Evolutionary conservation across 2,797 vertebrate species (phyloP), one percentile per base, ranked within the genome.

Genomic region (Acrocephalus scirpaceus): DNA sequence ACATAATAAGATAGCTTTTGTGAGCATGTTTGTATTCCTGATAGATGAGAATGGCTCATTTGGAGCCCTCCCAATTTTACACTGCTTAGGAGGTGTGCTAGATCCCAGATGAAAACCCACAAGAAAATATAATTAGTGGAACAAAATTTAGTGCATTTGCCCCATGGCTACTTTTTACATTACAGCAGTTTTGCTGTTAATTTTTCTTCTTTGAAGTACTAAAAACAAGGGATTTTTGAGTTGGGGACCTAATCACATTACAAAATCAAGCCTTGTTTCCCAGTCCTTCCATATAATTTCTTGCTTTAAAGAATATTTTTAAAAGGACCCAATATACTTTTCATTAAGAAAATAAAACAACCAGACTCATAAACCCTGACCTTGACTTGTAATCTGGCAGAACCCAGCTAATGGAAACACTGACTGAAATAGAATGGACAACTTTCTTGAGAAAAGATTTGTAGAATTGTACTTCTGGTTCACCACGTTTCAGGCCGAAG

Each of bases 81-180:
- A 9, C 53, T 91, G 50, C 78, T 96, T 70, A 90, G 73, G 50
- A 83, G 82, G 22, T 91, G 76, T 86, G 84, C 30, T 86, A 92
- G 73, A 90, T 95, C 83, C 78, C 88, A 92, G 82, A 91, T 78
- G 75, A 94, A 96, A 96, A 93, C 40, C 36, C 66, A 64, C 58
- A 92, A 85, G 83, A 92, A 94, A 97, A 96, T 87, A n/a, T 93
- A 96, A 96, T 93, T 96, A 96, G 78, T 87, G 65, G 45, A 88
- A 83, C 40, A 95, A 94, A 94, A 95, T 95, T 74, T 91, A 92
- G 83, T 95, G 69, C 40, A 21, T 88, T 60, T 95, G 72, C 92
- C 93, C 62, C 32, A 53, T 0, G 6, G 91, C 80, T 94, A 84
- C 42, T 75, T 95, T 94, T 86, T 84, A 90, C 79, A 88, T 81